A percentile compares a stretch with the other conserved stretches of the same genome.
Evolutionary conservation across 1,140 invertebrate genomes (phyloP).

Genomic region (Drosophila pallidifrons): DNA sequence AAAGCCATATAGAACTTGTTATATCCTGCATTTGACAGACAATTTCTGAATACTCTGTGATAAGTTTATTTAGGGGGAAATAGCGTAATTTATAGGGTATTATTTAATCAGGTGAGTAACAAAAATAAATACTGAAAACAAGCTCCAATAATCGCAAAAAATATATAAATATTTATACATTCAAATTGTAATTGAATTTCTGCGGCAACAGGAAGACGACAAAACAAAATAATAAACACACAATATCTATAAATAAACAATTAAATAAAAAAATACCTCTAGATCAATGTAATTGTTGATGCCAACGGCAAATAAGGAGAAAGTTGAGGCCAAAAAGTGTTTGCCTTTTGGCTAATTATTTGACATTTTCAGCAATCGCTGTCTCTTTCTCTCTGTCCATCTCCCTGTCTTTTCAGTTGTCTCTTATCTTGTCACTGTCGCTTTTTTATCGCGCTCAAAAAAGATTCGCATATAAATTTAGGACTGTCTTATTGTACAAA

Average conservation of each 20-base stretch:
- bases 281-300: slow-evolving; percentile 22
- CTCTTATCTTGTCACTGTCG: slow-evolving; percentile 44
- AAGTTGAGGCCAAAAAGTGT: slow-evolving; percentile 52
- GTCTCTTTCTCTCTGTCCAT: background rate
- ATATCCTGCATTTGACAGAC: slow-evolving; percentile 3
- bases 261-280: background rate
- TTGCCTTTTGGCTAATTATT: slow-evolving; percentile 63
- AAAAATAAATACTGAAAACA: slow-evolving; percentile 8
- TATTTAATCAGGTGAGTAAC: slow-evolving; percentile 6
- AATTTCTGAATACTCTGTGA: background rate
- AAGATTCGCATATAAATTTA: slow-evolving; percentile 68
- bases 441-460: slow-evolving; percentile 22
- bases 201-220: slow-evolving; percentile 22
- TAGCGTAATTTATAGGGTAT: background rate
- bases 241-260: slow-evolving; percentile 23
- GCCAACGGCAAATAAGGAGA: slow-evolving; percentile 34
- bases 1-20: background rate
- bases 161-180: slow-evolving; percentile 64
- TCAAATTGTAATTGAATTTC: slow-evolving; percentile 66
- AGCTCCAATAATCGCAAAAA: slow-evolving; percentile 9
- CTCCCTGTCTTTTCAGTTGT: slow-evolving; percentile 6
- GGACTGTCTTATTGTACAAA: slow-evolving; percentile 51
- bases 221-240: slow-evolving; percentile 33
- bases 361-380: slow-evolving; percentile 39
- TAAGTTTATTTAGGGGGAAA: background rate